Conservation (phyloP, 2,797 vertebrate species). For the Acanthurus tractus region DNA sequence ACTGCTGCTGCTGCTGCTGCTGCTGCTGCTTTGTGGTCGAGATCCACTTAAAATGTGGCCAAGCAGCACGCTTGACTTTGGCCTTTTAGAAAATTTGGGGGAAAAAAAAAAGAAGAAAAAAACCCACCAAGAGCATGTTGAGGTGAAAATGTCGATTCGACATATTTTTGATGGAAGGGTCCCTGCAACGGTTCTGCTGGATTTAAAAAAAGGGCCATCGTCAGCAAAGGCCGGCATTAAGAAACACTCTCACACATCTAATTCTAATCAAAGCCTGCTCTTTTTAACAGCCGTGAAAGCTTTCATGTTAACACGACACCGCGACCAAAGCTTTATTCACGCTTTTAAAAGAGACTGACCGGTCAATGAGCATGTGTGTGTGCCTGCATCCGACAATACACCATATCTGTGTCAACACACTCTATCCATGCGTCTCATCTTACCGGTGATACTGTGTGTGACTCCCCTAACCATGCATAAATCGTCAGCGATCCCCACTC, state of each 20-base stretch:
- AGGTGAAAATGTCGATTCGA: constrained; percentile 74
- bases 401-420: constrained; percentile 73
- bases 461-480: constrained; percentile 65
- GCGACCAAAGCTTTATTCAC: constrained; percentile 78
- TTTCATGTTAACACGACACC: constrained; percentile 84
- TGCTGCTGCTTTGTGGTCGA: constrained; percentile 34
- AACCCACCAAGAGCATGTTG: constrained; percentile 38
- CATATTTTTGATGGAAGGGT: constrained; percentile 77
- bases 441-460: constrained; percentile 67
- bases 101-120: constrained; percentile 2
- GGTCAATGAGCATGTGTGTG: constrained; percentile 61
- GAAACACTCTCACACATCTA: constrained; percentile 77
- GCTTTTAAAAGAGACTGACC: constrained; percentile 73
- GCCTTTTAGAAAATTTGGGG: constrained; percentile 41
- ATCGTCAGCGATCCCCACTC: constrained; percentile 66
- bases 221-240: constrained; percentile 79
- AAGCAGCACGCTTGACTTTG: constrained; percentile 46
- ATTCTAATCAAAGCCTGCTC: constrained; percentile 81
- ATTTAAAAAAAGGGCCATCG: constrained; percentile 71
- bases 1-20: background rate
- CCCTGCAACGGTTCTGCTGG: constrained; percentile 67
- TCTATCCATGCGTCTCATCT: constrained; percentile 73
- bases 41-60: constrained; percentile 48
- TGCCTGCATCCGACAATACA: constrained; percentile 61
- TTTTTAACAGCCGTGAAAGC: constrained; percentile 78